Conservation (phyloP, 92 coral and sea anemone species). For the Bergia puertoricense region DNA sequence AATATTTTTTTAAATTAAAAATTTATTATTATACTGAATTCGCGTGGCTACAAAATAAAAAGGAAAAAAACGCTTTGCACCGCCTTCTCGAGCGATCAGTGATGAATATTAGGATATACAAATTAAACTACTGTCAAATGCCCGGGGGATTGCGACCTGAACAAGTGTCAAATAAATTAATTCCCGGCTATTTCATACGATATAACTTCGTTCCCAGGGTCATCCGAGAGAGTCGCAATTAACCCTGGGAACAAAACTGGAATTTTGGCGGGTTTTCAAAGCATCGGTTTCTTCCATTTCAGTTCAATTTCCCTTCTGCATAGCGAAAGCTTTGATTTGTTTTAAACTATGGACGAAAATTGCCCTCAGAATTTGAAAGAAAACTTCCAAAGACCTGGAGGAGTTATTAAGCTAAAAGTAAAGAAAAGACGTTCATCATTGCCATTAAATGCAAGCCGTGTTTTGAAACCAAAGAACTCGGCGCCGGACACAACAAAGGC, state of each 20-base stretch:
- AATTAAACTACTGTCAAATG: too few relatives aligned
- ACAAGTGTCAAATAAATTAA: too few relatives aligned
- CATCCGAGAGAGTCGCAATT: too few relatives aligned
- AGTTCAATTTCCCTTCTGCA: not conserved
- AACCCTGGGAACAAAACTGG: not conserved
- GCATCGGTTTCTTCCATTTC: not conserved
- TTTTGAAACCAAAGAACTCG: conserved; percentile 67
- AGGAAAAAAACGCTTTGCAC: too few relatives aligned
- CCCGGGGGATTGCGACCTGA: too few relatives aligned
- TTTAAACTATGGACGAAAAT: conserved; percentile 20
- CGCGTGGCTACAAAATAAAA: too few relatives aligned
- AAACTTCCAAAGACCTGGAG: conserved; percentile 54
- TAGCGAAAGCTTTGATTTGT: not conserved
- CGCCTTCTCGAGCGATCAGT: too few relatives aligned
- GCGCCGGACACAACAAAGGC: conserved; percentile 49
- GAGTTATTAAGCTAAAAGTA: conserved; percentile 75
- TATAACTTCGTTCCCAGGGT: too few relatives aligned
- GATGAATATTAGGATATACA: too few relatives aligned
- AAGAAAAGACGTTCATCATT: conserved; percentile 62
- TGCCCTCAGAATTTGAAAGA: conserved; percentile 1
- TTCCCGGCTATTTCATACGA: too few relatives aligned
- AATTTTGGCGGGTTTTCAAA: conserved; percentile 39
- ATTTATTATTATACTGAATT: too few relatives aligned
- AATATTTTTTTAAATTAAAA: too few relatives aligned
- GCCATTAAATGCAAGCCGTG: conserved; percentile 40